phyloP scores from a whole-genome alignment of 2,888 invertebrate genomes.

The Melitaea athalia region DNA sequence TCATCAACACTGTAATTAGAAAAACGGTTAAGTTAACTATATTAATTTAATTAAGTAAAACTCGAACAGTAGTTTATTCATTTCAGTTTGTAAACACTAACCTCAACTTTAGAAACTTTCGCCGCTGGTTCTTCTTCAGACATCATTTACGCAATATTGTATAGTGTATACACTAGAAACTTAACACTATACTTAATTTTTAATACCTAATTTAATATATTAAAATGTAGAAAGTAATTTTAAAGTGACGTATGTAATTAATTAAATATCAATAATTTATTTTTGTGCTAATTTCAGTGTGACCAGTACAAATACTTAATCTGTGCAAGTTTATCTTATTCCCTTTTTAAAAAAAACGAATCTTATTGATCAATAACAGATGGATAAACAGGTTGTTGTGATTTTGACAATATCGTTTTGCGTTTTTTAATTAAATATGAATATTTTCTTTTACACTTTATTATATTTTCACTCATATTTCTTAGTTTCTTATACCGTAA shows the following conservation, averaged over 20 bases:
- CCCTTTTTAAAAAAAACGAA: not conserved
- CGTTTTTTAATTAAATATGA: too few relatives aligned
- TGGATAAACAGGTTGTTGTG: too few relatives aligned
- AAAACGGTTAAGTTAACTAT: too few relatives aligned
- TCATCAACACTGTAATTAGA: not conserved
- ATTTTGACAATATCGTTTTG: too few relatives aligned
- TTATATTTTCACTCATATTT: too few relatives aligned
- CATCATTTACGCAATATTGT: slow-evolving; percentile 45
- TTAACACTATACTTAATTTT: not conserved
- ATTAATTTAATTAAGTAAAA: too few relatives aligned
- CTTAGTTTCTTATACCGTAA: too few relatives aligned
- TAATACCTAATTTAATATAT: not conserved
- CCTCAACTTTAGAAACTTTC: slow-evolving; percentile 58
- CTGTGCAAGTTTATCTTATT: not conserved
- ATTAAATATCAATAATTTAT: not conserved
- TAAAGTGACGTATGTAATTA: too few relatives aligned
- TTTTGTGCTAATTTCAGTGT: not conserved
- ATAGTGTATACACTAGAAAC: too few relatives aligned
- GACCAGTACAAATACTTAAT: too few relatives aligned
- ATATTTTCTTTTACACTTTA: too few relatives aligned
- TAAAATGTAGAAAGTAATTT: not conserved
- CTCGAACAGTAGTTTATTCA: not conserved
- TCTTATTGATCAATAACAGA: too few relatives aligned
- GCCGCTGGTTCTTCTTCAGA: slow-evolving; percentile 65
- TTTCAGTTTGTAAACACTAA: slow-evolving; percentile 35